Base-by-base conservation (phyloP, 92 coral and sea anemone genomes). In the Epizoanthus illoricatus region DNA sequence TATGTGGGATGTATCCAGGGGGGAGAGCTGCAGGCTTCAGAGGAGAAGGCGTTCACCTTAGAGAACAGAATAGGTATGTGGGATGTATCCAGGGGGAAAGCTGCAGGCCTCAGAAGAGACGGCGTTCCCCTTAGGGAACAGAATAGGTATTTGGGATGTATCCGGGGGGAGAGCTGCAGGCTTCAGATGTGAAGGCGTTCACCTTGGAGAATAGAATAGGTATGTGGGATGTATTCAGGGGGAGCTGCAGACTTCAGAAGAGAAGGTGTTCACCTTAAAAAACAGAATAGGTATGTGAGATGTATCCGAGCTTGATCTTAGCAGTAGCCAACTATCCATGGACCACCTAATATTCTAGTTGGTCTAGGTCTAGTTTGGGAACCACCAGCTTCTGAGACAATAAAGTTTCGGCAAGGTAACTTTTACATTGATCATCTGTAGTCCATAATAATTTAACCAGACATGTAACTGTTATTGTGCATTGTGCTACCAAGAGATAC, bases 121-220 rank as follows among this genome's bases (percentile, higher is more conserved):
- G 45, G 45, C 3, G 5, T 43, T 43, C 7, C 2, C 49, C 58
- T 59, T 93, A 40, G 96, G 93, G 88, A 86, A 86, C 75, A 88
- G 88, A 78, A 80, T 87, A 79, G 97, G 98, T 95, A 71, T 47
- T 68, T 69, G 57, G 13, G n/a, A 63, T 20, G 21, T 8, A 36
- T 76, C 54, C 69, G 43, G 97, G 93, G 7, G 99, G 97, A 2
- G 99, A 96, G 61, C 85, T 96, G 28, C 95, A 94, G 43, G 97
- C 96, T 11, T 81, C 88, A 20, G 92, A 91, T 20, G 99, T 93
- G 82, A 93, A 93, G 52, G 81, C 85, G 41, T 74, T 80, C 13
- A 87, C 82, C 57, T 58, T 93, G 28, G 96, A 96, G 88, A 86
- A 86, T 67, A 88, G 88, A 81, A 80, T 89, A 79, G 97, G 97